phyloP scores from a whole-genome alignment of 1,140 invertebrate genomes.

The Mamestra configurata region DNA sequence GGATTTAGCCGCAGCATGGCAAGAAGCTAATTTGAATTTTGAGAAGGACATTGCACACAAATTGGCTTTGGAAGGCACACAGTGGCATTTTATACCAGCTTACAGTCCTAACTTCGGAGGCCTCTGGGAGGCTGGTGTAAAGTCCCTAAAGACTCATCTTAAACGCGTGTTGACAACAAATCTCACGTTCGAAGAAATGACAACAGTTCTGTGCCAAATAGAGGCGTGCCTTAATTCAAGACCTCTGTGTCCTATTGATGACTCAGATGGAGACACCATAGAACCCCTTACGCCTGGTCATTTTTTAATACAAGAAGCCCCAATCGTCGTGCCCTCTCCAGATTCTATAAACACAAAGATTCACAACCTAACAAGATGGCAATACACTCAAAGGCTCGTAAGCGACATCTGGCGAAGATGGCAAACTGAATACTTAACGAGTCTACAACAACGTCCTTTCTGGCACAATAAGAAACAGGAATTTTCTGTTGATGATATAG shows the following conservation, averaged over 20 bases:
- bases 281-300: background rate
- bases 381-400: background rate
- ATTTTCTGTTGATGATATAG: background rate
- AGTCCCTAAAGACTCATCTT: background rate
- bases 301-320: too few relatives aligned
- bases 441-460: background rate
- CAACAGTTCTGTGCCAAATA: conserved; percentile 1
- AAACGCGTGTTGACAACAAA: background rate
- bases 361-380: too few relatives aligned
- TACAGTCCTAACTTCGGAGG: background rate
- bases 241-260: conserved; percentile 1
- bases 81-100: background rate
- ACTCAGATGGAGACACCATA: background rate
- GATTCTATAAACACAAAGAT: too few relatives aligned
- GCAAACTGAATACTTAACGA: conserved; percentile 1
- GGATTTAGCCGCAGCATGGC: background rate
- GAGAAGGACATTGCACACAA: background rate
- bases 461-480: background rate
- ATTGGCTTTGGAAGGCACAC: conserved; percentile 1
- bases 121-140: background rate
- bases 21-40: background rate
- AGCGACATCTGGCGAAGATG: background rate
- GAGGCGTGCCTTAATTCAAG: background rate
- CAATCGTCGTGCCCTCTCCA: background rate
- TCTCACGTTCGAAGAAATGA: conserved; percentile 4